These are phyloP conservation scores for Urocolius indicus DNA, from an alignment of 2,113 vertebrate species.

Conservation along the genomic window DNA sequence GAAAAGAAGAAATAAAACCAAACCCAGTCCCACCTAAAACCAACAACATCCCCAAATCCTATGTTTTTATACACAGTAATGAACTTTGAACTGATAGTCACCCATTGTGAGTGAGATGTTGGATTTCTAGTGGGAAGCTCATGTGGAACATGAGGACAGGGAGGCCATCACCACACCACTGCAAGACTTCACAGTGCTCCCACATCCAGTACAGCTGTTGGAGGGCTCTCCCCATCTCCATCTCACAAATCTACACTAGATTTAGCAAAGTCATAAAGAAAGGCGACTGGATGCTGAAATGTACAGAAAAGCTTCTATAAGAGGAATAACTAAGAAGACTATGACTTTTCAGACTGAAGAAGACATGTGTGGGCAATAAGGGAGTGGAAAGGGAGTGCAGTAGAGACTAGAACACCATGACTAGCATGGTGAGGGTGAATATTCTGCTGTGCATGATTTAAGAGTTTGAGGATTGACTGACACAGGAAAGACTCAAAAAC, in stretches of 20 bases:
- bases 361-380: background rate
- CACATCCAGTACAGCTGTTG: rapidly evolving
- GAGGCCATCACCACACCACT: background rate
- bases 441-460: background rate
- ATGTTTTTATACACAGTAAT: background rate
- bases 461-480: background rate
- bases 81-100: background rate
- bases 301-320: background rate
- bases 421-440: background rate
- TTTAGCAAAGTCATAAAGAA: background rate
- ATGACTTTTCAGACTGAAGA: background rate
- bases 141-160: background rate
- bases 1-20: background rate
- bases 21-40: background rate
- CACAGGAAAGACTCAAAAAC: background rate
- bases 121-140: background rate
- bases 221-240: background rate
- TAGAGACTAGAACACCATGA: background rate
- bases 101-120: background rate
- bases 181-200: background rate
- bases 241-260: background rate
- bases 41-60: rapidly evolving
- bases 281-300: background rate
- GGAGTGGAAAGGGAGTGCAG: background rate
- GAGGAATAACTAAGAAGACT: background rate